A percentile compares a stretch with the other conserved stretches of the same genome.
Conservation (phyloP, 2,797 vertebrate species). For the Prionace glauca region DNA sequence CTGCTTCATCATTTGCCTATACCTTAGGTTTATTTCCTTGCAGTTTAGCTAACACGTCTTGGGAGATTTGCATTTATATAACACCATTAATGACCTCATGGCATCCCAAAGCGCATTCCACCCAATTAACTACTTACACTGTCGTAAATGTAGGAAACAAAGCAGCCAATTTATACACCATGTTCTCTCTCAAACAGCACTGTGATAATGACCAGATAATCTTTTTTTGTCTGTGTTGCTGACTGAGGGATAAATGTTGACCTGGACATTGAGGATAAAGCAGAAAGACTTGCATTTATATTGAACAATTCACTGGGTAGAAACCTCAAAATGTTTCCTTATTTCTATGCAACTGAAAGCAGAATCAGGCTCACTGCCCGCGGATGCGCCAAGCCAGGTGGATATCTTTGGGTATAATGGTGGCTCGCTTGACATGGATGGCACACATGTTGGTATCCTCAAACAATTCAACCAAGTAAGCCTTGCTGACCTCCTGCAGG, state of each 20-base stretch:
- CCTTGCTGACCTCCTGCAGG: too few relatives aligned
- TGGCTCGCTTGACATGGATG: too few relatives aligned
- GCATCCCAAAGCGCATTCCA: neutral
- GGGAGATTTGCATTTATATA: neutral
- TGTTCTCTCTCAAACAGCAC: neutral
- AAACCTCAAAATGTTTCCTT: neutral
- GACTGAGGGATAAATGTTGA: neutral
- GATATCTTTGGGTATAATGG: too few relatives aligned
- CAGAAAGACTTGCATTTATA: neutral
- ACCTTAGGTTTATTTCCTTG: neutral
- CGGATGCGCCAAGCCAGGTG: too few relatives aligned
- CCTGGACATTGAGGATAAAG: neutral
- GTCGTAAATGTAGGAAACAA: neutral
- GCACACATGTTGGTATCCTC: too few relatives aligned
- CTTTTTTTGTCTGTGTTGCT: neutral
- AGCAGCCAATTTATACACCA: neutral
- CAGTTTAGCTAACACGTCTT: neutral
- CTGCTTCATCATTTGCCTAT: neutral
- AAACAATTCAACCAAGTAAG: too few relatives aligned
- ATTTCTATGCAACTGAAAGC: too few relatives aligned
- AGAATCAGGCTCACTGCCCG: too few relatives aligned
- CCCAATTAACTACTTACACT: neutral
- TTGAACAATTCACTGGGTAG: neutral
- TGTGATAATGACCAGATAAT: neutral
- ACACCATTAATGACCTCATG: neutral